Percentiles rank a stretch among this genome's conserved stretches.
Conservation (phyloP, 2,888 invertebrate species). For the Allacma fusca region DNA sequence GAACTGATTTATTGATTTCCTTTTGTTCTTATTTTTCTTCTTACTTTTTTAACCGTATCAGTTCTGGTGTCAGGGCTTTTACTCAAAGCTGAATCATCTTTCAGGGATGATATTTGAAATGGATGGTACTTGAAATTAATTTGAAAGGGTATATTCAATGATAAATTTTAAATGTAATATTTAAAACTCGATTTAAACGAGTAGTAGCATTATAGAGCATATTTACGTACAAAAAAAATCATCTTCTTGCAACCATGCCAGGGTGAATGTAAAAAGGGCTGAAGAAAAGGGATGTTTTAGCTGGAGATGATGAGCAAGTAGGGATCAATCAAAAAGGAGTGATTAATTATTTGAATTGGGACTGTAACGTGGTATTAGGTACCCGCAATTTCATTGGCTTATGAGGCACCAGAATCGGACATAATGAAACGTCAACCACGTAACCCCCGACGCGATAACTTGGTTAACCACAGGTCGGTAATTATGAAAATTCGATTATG, state of each 20-base stretch:
- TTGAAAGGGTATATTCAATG: neutral
- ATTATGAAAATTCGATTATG: neutral
- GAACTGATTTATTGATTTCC: neutral
- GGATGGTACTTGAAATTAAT: neutral
- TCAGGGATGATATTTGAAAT: too few species aligned
- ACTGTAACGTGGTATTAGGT: constrained; percentile 47
- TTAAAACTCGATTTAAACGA: too few species aligned
- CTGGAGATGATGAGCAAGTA: neutral
- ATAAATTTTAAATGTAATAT: too few species aligned
- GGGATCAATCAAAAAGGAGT: neutral
- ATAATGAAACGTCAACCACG: constrained; percentile 87
- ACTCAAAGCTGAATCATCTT: too few species aligned
- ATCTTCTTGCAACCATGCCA: too few species aligned
- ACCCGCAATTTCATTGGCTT: constrained; percentile 68
- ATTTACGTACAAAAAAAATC: too few species aligned
- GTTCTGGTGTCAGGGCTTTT: too few species aligned
- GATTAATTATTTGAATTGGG: constrained; percentile 14
- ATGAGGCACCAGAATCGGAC: constrained; percentile 90
- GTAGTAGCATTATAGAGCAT: too few species aligned
- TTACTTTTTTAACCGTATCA: constrained; percentile 4
- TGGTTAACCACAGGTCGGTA: constrained; percentile 84
- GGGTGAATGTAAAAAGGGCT: too few species aligned
- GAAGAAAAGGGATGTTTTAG: neutral
- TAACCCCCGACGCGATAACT: constrained; percentile 62
- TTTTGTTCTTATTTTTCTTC: neutral